These are phyloP conservation scores for Heliconius congener DNA, from an alignment of 1,140 invertebrate species.

Conservation along the genomic window DNA sequence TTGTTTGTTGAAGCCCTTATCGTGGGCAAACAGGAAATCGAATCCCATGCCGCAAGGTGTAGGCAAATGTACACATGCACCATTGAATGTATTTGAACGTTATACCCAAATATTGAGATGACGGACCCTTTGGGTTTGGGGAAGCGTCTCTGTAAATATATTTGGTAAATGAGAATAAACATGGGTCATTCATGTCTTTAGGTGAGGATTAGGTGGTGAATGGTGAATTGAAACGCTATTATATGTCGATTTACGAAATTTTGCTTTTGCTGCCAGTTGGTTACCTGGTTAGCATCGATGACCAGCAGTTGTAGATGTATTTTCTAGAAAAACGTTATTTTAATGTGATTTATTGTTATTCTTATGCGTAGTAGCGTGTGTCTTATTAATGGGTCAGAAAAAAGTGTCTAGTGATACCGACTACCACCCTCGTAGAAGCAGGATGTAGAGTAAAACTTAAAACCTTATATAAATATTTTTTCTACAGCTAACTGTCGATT, in stretches of 20 bases:
- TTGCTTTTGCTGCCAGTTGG: neutral
- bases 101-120: slow-evolving; percentile 57
- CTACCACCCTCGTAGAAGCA: too few species aligned
- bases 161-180: slow-evolving; percentile 39
- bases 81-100: slow-evolving; percentile 57
- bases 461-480: too few species aligned
- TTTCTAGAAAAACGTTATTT: too few species aligned
- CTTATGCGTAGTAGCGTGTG: too few species aligned
- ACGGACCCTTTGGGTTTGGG: slow-evolving; percentile 55
- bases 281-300: too few species aligned
- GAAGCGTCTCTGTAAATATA: slow-evolving; percentile 49
- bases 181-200: slow-evolving; percentile 46
- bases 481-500: too few species aligned
- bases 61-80: slow-evolving; percentile 56
- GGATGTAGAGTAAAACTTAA: too few species aligned
- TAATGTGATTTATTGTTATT: too few species aligned
- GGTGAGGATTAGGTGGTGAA: slow-evolving; percentile 9
- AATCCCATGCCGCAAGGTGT: slow-evolving; percentile 59
- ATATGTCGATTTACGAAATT: neutral
- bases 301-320: too few species aligned
- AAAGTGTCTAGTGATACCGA: too few species aligned
- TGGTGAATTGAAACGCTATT: neutral
- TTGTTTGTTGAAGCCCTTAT: slow-evolving; percentile 65
- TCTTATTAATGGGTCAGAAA: too few species aligned
- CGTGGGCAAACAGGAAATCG: slow-evolving; percentile 63